Evolutionary conservation across 2,888 invertebrate species (phyloP), one percentile per base, ranked within the genome.

Genomic region (Melanostoma mellinum): DNA sequence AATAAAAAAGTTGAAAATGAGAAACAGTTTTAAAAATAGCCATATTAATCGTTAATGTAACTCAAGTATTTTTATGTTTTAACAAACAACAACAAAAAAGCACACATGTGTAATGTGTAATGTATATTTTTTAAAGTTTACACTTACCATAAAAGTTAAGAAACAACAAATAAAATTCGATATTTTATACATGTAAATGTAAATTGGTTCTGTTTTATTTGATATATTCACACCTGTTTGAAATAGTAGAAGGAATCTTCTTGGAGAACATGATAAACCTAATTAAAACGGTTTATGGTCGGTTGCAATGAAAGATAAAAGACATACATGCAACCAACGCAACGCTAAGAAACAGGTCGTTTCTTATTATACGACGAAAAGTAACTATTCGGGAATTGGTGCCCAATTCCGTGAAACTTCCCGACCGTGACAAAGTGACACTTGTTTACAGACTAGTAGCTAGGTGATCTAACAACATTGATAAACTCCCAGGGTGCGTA

Each of bases 101-200:
- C 56, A 82, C 82, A 82, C 78, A 69, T 52, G 73, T 69, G 81
- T 81, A 65, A 56, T 82, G 78, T 78, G 73, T 82, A 73, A 74
- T 78, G 78, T 82, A 82, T 82, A 82, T 82, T 82, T 82, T 82
- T 82, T 78, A 82, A 82, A 82, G 78, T 82, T 82, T 82, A 82
- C 82, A 82, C 82, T 82, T 78, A 78, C 53, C 58, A 56, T 55
- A 48, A 73, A 56, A 63, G 58, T 8, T 52, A 55, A 69, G 48
- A 65, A 42, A 42, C 20, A 46, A 61, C 63, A 46, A 67, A 75
- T 75, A 81, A 77, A 81, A 81, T 55, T 78, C 82, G 73, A 82
- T 82, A 82, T 82, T 82, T 82, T 82, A 68, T 82, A 82, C 82
- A 82, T 69, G 68, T 73, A 77, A 65, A 68, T 78, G 77, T 73